Percentiles rank a stretch among this genome's conserved stretches.
phyloP scores from a whole-genome alignment of 2,113 vertebrate genomes.

The Phycodurus eques region DNA sequence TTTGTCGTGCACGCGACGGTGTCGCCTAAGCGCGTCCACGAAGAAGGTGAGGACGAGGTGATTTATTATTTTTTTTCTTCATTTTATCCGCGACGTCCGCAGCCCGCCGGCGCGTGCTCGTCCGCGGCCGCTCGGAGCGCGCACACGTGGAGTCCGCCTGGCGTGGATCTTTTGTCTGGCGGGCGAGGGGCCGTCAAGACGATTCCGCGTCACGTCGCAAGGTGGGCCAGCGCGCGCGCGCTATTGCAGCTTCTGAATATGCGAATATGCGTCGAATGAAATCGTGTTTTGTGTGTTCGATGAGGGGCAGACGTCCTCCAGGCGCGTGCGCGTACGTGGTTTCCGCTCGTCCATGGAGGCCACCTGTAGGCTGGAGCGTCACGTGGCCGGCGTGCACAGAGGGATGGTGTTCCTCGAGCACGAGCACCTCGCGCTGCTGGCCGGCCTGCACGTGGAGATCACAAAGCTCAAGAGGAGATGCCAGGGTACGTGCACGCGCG shows the following conservation, averaged over 20 bases:
- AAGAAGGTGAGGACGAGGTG: constrained; percentile 61
- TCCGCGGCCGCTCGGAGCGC: not conserved
- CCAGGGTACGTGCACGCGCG: constrained; percentile 75
- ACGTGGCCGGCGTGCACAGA: constrained; percentile 91
- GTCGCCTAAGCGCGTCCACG: constrained; percentile 24
- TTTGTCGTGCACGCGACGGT: constrained; percentile 37
- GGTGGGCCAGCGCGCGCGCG: constrained; percentile 46
- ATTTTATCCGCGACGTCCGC: constrained; percentile 37
- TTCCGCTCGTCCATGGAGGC: constrained; percentile 81
- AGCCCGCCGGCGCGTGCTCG: not conserved
- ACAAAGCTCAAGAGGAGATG: constrained; percentile 89
- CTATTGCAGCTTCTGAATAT: not conserved
- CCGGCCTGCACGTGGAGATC: constrained; percentile 89
- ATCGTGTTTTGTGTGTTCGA: not conserved
- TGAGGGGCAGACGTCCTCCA: not conserved
- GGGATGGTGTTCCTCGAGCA: constrained; percentile 89
- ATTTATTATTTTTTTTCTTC: constrained; percentile 18
- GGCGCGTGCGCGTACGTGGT: not conserved
- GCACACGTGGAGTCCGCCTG: not conserved
- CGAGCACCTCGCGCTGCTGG: constrained; percentile 87
- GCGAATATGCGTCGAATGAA: not conserved
- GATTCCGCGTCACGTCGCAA: constrained; percentile 8
- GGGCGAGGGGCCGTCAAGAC: not conserved
- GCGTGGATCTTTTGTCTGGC: constrained; percentile 34
- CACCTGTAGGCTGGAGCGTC: constrained; percentile 82